Evolutionary conservation across 2,113 vertebrate genomes (phyloP).

Genomic region (Zosterops lateralis): DNA sequence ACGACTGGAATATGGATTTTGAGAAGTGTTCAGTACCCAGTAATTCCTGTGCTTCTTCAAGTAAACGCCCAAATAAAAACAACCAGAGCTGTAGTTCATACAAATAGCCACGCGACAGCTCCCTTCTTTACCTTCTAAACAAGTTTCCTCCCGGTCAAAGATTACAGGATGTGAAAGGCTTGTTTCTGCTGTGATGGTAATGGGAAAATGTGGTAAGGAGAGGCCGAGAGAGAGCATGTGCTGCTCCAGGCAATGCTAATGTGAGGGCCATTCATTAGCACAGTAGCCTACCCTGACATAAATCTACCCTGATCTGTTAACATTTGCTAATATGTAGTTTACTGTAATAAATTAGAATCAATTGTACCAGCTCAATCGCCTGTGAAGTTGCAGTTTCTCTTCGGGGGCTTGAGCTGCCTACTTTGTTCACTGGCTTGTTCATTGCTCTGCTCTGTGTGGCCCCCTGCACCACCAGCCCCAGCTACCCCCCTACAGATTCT

Average conservation of each 20-base stretch:
- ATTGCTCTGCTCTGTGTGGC: neutral
- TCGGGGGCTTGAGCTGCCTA: neutral
- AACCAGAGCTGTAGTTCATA: neutral
- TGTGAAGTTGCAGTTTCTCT: slow-evolving; percentile 12
- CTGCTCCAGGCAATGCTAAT: slow-evolving; percentile 35
- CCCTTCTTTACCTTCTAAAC: neutral
- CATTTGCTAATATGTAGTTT: slow-evolving; percentile 42
- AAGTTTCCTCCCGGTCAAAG: neutral
- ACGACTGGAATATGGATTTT: neutral
- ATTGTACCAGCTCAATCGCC: slow-evolving; percentile 20
- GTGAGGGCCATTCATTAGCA: slow-evolving; percentile 21
- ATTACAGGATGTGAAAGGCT: neutral
- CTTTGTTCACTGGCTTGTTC: neutral
- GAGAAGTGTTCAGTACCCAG: neutral
- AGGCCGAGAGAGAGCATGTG: neutral
- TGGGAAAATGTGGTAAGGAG: neutral
- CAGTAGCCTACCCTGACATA: slow-evolving; percentile 23
- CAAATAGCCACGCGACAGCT: neutral
- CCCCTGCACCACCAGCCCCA: fast-evolving
- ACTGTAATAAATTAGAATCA: slow-evolving; percentile 50
- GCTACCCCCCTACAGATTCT: neutral
- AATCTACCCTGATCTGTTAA: slow-evolving; percentile 52
- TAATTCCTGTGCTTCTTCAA: neutral
- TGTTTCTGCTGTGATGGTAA: slow-evolving; percentile 14
- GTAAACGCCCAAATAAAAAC: neutral